Evolutionary conservation across 2,797 vertebrate genomes (phyloP), one percentile per base, ranked within the genome.

Genomic region (Poeciliopsis gracilis): DNA sequence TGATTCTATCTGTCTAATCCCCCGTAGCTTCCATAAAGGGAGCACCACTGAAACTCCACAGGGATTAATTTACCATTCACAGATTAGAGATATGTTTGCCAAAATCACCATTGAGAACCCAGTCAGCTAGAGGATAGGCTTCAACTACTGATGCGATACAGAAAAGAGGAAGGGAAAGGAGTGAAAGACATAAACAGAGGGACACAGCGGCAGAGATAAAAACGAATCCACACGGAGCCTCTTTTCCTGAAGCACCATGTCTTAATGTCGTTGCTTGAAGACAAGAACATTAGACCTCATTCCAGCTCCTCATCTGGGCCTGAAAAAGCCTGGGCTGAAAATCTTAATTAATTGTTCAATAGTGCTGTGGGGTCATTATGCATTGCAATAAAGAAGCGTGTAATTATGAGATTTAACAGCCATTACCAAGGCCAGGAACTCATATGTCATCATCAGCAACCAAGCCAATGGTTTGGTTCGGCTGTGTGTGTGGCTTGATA

Each of bases 381-480:
- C 98, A 99, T 97, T 97, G 98, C 97, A 99, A 99, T 99, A 99
- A 99, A 99, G 97, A 97, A 94, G 97, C 97, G 95, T 99, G 98
- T 99, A 99, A 99, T 99, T 99, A 99, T 99, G 97, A 99, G 98
- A 99, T 99, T 99, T 99, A 98, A 99, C 98, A 99, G 98, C 98
- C 97, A 99, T 99, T 99, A 99, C 98, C 95, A 96, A 96, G 97
- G 97, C 97, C 98, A 98, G 98, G 97, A 97, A 97, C 97, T 99
- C 97, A 96, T 99, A 99, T 99, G 98, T 99, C 98, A 99, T 98
- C 97, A 97, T 98, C 97, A 98, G 98, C 96, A 92, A 93, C 97
- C 96, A 97, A 97, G 97, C 96, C 97, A 96, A 96, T 97, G 97
- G 97, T 97, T 98, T 97, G 97, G 96, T 94, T 96, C 86, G 71